Base-by-base conservation (phyloP, 2,113 vertebrate species). In the Poecilia latipinna region DNA sequence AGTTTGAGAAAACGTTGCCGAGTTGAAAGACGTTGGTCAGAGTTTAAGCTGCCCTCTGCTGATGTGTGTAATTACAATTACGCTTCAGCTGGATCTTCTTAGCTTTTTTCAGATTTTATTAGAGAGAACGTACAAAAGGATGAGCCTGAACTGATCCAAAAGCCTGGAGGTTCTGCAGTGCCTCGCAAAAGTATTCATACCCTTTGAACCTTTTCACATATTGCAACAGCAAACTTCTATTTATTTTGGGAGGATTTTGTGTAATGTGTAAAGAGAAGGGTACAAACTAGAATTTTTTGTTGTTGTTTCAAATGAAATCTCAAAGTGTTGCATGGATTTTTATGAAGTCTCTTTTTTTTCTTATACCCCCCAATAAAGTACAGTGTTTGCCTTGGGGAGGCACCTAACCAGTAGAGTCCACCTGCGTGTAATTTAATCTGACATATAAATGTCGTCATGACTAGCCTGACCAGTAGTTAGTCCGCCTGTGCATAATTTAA, bases 1-100 rank as follows among this genome's bases (percentile, higher is more conserved):
- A 79, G 77, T 65, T 73, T 61, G 54, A 42, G 72, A 68, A n/a
- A 8, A 70, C 37, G 71, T 72, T 78, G 73, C 82, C 33, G 65
- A 78, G 66, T 69, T 79, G 61, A 83, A 68, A 29, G 51, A 57
- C 10, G 51, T 57, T 57, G 51, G 22, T 57, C 24, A 24, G 24
- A 57, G 51, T n/a, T 57, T 57, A 57, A 57, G 24, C 31, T 24
- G 10, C 8, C 60, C 76, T 11, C 69, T 3, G 13, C n/a, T 32
- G 61, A 71, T 42, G 65, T 72, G 37, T 62, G 68, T 76, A 48
- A 74, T 33, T 62, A 65, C 61, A 80, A 77, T 67, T 13, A 66
- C 24, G 61, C 12, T 60, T 77, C 42, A 60, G 73, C 12, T 57
- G 66, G 61, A n/a, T n/a, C 39, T 24, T 65, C 10, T 57, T 15